Evolutionary conservation across 2,888 invertebrate genomes (phyloP).

Genomic region (Perdita meconis): DNA sequence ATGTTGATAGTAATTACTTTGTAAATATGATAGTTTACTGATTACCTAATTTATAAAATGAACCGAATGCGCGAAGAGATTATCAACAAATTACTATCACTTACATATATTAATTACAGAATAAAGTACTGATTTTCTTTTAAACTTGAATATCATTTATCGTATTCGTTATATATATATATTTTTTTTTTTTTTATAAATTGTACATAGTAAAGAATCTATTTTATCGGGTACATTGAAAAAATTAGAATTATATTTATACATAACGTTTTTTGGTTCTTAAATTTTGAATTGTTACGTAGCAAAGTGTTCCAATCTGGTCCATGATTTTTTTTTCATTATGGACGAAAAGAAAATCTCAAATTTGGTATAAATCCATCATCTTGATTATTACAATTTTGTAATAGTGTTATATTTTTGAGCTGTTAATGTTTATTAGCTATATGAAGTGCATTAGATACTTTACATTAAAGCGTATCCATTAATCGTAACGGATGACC

Average conservation of each 20-base stretch:
- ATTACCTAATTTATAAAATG: constrained; percentile 38
- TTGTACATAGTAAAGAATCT: constrained; percentile 65
- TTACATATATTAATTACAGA: constrained; percentile 54
- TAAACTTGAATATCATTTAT: constrained; percentile 24
- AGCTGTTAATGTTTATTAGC: constrained; percentile 76
- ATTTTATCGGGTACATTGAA: constrained; percentile 63
- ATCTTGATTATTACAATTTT: constrained; percentile 46
- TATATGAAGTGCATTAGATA: constrained; percentile 73
- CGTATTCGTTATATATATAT: constrained; percentile 40
- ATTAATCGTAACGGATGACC: constrained; percentile 81
- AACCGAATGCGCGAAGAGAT: constrained; percentile 19
- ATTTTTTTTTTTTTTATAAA: constrained; percentile 58
- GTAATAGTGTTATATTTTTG: constrained; percentile 66
- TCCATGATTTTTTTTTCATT: constrained; percentile 30
- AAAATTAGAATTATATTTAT: constrained; percentile 75
- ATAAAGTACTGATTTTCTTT: constrained; percentile 54
- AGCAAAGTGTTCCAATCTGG: constrained; percentile 65
- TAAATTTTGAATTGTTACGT: constrained; percentile 60
- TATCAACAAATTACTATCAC: constrained; percentile 48
- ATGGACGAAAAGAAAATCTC: constrained; percentile 39
- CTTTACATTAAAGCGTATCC: constrained; percentile 78
- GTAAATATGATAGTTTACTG: constrained; percentile 22
- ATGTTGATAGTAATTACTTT: constrained; percentile 21
- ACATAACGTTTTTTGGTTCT: constrained; percentile 73
- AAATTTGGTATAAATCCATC: constrained; percentile 44